Evolutionary conservation across 2,888 invertebrate species (phyloP).

Genomic region (Caenorhabditis sp.): DNA sequence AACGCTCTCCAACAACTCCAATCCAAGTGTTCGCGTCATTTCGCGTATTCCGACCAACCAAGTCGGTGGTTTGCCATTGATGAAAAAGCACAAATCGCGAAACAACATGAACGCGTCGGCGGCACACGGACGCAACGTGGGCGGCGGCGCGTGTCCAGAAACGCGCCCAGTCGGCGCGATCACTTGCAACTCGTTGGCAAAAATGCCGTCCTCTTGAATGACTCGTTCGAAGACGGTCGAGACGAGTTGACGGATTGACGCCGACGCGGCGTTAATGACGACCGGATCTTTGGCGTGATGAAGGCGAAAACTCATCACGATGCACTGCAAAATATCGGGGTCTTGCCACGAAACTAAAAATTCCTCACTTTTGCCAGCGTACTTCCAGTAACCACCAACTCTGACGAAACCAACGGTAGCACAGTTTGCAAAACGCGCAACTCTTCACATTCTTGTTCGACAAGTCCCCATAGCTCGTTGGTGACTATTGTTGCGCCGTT

Average conservation of each 20-base stretch:
- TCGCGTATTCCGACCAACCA: conserved; percentile 95
- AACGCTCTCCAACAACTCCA: conserved; percentile 92
- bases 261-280: conserved; percentile 95
- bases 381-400: conserved; percentile 90
- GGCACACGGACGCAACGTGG: conserved; percentile 75
- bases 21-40: conserved; percentile 94
- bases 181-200: conserved; percentile 49
- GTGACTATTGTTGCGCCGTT: conserved; percentile 88
- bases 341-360: background rate
- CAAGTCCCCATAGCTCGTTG: conserved; percentile 89
- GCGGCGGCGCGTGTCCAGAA: conserved; percentile 77
- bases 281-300: conserved; percentile 92
- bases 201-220: conserved; percentile 69
- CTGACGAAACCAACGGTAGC: conserved; percentile 91
- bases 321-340: conserved; percentile 77
- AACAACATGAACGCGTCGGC: conserved; percentile 91
- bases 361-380: conserved; percentile 84
- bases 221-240: conserved; percentile 78
- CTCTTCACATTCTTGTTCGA: conserved; percentile 92
- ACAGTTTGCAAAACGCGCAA: conserved; percentile 89
- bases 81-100: conserved; percentile 93
- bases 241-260: conserved; percentile 92
- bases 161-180: conserved; percentile 82
- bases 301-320: conserved; percentile 94
- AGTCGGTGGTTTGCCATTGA: conserved; percentile 92